Conservation (phyloP, 2,888 invertebrate species). For the Erebia epiphron region DNA sequence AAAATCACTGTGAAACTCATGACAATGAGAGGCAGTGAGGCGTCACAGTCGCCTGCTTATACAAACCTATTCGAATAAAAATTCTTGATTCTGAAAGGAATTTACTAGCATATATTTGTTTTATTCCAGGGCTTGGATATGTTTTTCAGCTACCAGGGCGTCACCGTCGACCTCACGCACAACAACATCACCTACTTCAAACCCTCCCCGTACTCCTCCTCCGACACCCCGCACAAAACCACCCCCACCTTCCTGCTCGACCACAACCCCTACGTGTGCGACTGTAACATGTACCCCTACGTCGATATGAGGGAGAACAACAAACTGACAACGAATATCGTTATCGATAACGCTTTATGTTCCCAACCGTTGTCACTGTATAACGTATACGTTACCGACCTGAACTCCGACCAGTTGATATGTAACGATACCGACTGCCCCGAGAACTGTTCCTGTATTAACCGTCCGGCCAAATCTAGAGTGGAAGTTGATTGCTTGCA, state of each 20-base stretch:
- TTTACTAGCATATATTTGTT: not conserved
- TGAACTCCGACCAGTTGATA: conserved; percentile 22
- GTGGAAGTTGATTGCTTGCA: conserved; percentile 30
- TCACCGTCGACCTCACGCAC: conserved; percentile 44
- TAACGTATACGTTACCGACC: conserved; percentile 7
- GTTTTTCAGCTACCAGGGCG: conserved; percentile 30
- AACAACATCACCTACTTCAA: conserved; percentile 48
- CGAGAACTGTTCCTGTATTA: conserved; percentile 11
- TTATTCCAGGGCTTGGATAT: conserved; percentile 28
- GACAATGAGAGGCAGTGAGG: not conserved
- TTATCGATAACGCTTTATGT: conserved; percentile 29
- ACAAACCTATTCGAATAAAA: no score
- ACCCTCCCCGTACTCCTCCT: not conserved
- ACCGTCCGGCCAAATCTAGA: conserved; percentile 10
- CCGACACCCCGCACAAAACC: not conserved
- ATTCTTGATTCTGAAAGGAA: not conserved
- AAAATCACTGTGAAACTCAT: not conserved
- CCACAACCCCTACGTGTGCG: conserved; percentile 53
- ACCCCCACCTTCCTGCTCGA: conserved; percentile 43
- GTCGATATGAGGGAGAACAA: conserved; percentile 21
- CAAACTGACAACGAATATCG: conserved; percentile 3
- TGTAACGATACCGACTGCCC: conserved; percentile 36
- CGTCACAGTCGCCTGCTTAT: no score
- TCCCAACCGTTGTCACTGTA: conserved; percentile 22
- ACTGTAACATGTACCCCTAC: conserved; percentile 50